Base-by-base conservation (phyloP, 1,140 invertebrate genomes). In the Zaprionus nigranus region DNA sequence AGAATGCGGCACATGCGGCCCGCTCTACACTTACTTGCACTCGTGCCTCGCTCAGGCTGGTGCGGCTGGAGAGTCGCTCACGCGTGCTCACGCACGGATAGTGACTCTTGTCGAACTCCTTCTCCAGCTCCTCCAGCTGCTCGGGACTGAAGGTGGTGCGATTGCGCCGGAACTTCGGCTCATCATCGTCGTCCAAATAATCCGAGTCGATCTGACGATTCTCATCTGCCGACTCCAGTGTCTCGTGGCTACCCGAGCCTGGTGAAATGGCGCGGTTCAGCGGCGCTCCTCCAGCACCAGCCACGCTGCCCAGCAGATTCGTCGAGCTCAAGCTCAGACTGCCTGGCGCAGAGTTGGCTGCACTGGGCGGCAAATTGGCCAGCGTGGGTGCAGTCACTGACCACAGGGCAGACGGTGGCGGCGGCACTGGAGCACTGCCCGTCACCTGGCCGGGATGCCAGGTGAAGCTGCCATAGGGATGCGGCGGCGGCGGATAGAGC, bases 101-200 rank as follows among this genome's bases (percentile, higher is more conserved):
- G 92, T 99, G 98, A 53, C 97, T 98, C 90, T 98, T 96, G 92
- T 98, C 97, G 92, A 99, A 99, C 93, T 99, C 98, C 90, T 98
- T 98, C 92, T 99, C 98, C 69, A 99, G 93, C 88, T 98, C 97
- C 93, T 98, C 97, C 9, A 99, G 94, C 92, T 99, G 98, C 83
- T 99, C 98, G 0, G 97, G 97, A 82, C 96, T 98, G 92, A 99
- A 99, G 2, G 98, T 99, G 1, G 98, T 99, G 63, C 98, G 95
- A 92, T 99, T 98, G 36, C 98, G 93, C 51, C 98, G 95, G 92
- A 98, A 99, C 92, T 97, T 98, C 1, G 97, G 97, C 91, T 97
- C 96, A 92, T 98, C 97, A 2, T 96, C 96, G 78, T 97, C 96
- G 26, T 92, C 91, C 57, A 97, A 90, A 49, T 96, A 96, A 3